phyloP scores from a whole-genome alignment of 2,797 vertebrate species.

The Lacerta bilineata region DNA sequence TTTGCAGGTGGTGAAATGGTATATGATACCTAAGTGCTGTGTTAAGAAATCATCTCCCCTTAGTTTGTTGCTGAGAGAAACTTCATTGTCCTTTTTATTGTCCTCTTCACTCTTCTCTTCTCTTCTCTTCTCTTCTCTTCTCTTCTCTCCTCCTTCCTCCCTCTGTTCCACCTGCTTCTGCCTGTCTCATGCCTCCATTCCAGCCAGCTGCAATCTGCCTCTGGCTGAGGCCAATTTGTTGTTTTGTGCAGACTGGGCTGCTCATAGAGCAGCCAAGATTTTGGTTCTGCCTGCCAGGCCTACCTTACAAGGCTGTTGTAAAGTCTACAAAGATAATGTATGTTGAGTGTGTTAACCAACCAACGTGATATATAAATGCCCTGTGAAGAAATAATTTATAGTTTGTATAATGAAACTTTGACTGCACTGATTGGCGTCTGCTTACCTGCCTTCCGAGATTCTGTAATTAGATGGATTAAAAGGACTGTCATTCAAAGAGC shows the following conservation, averaged over 20 bases:
- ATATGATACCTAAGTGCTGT: no score
- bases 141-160: no score
- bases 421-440: background rate
- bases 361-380: background rate
- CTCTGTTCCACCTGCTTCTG: background rate
- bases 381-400: background rate
- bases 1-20: no score
- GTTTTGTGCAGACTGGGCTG: background rate
- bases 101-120: background rate
- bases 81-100: background rate
- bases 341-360: background rate
- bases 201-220: background rate
- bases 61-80: background rate
- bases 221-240: no score
- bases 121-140: background rate
- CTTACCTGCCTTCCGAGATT: background rate
- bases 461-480: slow-evolving; percentile 5
- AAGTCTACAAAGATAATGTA: background rate
- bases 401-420: background rate
- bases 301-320: background rate
- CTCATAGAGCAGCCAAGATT: background rate
- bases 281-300: background rate
- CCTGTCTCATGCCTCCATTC: background rate
- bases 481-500: background rate
- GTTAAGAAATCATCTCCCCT: no score